Evolutionary conservation across 2,797 vertebrate genomes (phyloP).

Genomic region (Sebastolobus alascanus): DNA sequence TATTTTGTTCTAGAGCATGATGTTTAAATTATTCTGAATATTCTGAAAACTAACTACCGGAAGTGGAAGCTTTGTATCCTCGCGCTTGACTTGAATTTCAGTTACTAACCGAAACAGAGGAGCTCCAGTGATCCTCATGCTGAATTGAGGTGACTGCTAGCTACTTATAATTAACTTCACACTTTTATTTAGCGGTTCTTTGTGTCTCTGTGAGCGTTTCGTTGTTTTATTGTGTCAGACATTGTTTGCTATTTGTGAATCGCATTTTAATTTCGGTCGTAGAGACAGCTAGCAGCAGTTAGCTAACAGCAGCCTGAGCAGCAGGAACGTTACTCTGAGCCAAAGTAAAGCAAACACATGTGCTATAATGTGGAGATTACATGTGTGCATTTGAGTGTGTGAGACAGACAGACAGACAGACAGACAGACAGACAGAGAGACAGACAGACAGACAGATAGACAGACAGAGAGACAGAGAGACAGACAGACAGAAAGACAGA

Average conservation of each 20-base stretch:
- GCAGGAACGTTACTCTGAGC: neutral
- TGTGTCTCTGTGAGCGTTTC: neutral
- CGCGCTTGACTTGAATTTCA: neutral
- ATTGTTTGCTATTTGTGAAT: neutral
- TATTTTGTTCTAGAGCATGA: neutral
- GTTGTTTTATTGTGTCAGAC: neutral
- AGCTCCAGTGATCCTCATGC: slow-evolving; percentile 45
- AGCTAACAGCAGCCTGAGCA: slow-evolving; percentile 32
- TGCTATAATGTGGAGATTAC: neutral
- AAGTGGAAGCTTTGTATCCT: accelerated
- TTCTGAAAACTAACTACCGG: slow-evolving; percentile 15
- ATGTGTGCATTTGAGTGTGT: neutral
- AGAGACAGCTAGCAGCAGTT: slow-evolving; percentile 16
- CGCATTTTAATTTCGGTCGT: neutral
- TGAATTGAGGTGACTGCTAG: slow-evolving; percentile 16
- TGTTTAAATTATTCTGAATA: slow-evolving; percentile 12
- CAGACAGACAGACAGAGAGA: too few relatives aligned
- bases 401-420: too few relatives aligned
- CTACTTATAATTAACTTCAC: neutral
- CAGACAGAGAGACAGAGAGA: too few relatives aligned
- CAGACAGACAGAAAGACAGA: too few relatives aligned
- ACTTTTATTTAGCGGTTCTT: neutral
- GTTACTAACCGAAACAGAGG: slow-evolving; percentile 21
- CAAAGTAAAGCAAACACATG: neutral
- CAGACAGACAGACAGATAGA: too few relatives aligned